A percentile compares a stretch with the other conserved stretches of the same genome.
phyloP scores from a whole-genome alignment of 2,888 invertebrate genomes.

The Orgyia antiqua region DNA sequence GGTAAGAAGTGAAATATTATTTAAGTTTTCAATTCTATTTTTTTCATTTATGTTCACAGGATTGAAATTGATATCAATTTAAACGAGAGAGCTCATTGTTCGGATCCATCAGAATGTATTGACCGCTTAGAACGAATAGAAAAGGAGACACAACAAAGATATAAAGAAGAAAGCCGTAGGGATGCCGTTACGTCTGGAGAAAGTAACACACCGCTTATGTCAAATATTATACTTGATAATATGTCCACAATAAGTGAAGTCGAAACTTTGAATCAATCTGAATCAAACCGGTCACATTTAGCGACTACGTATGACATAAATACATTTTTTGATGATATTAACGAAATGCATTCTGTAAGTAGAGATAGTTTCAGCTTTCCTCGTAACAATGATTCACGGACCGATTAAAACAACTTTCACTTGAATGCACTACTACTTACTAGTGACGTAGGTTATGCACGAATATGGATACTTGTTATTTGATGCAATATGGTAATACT shows the following conservation, averaged over 20 bases:
- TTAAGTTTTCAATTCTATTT: too few relatives aligned
- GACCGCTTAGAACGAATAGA: constrained; percentile 65
- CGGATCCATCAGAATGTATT: constrained; percentile 51
- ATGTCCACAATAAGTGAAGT: constrained; percentile 30
- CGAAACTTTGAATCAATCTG: constrained; percentile 26
- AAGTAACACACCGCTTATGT: background rate
- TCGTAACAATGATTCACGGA: constrained; percentile 17
- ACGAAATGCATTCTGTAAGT: constrained; percentile 13
- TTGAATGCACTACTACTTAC: too few relatives aligned
- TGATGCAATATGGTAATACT: too few relatives aligned
- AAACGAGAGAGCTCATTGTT: constrained; percentile 38
- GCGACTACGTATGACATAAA: constrained; percentile 7
- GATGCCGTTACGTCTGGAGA: constrained; percentile 5
- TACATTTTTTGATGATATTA: constrained; percentile 9
- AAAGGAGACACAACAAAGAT: constrained; percentile 54
- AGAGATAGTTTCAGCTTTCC: constrained; percentile 16
- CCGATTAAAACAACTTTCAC: constrained; percentile 20
- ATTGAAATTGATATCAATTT: constrained; percentile 64
- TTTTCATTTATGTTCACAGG: constrained; percentile 36
- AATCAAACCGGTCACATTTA: constrained; percentile 3
- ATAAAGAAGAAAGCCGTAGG: constrained; percentile 28
- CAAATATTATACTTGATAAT: constrained; percentile 8
- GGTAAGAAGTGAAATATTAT: too few relatives aligned
- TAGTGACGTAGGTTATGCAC: too few relatives aligned
- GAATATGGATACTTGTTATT: too few relatives aligned